Conservation (phyloP, 2,888 invertebrate genomes). For the Macrosoma leucophasiata region DNA sequence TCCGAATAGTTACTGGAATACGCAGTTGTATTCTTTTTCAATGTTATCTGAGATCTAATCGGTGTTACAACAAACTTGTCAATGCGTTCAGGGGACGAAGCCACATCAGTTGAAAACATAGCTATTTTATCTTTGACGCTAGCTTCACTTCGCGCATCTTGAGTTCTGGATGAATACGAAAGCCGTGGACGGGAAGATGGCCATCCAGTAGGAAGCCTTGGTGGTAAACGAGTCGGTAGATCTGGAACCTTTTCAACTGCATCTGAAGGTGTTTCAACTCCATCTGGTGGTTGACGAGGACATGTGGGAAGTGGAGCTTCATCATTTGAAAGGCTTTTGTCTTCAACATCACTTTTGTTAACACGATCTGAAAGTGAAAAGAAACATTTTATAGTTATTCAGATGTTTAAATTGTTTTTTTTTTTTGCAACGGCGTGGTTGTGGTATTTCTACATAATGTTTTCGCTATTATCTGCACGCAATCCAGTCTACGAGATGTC, state of each 20-base stretch:
- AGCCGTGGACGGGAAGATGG: constrained; percentile 48
- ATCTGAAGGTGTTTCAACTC: constrained; percentile 86
- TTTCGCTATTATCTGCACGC: constrained; percentile 36
- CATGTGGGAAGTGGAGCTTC: constrained; percentile 73
- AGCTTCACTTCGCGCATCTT: constrained; percentile 86
- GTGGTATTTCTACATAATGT: no score
- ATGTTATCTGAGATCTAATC: constrained; percentile 38
- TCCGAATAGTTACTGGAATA: constrained; percentile 50
- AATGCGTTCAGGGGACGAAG: constrained; percentile 53
- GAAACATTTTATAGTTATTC: constrained; percentile 1
- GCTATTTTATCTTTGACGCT: constrained; percentile 92
- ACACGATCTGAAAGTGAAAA: constrained; percentile 57
- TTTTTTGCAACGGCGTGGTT: background rate
- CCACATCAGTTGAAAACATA: constrained; percentile 82
- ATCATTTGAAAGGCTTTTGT: constrained; percentile 67
- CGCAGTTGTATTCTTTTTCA: constrained; percentile 45
- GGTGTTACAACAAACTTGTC: constrained; percentile 65
- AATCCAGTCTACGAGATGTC: constrained; percentile 30
- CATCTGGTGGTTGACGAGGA: constrained; percentile 87
- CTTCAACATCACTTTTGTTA: constrained; percentile 64
- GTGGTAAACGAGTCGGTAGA: constrained; percentile 53
- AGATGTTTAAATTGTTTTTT: background rate
- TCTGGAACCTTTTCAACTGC: constrained; percentile 75
- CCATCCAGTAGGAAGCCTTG: constrained; percentile 48
- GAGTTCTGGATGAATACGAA: constrained; percentile 74